Evolutionary conservation across 2,888 invertebrate genomes (phyloP), one percentile per base, ranked within the genome.

Genomic region (Embidobia sp.): DNA sequence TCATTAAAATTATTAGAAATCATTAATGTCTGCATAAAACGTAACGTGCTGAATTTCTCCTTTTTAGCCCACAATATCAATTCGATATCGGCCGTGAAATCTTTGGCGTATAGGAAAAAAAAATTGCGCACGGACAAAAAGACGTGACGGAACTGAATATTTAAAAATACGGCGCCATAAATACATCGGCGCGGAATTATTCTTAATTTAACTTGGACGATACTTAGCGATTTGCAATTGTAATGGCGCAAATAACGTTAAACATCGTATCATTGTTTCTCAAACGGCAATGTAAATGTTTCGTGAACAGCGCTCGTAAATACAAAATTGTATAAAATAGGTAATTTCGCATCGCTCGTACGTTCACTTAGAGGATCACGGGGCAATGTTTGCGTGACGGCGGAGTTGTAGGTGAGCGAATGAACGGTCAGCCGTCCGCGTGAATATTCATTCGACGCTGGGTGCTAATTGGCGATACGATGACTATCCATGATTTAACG

Each of bases 401-500:
- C 80, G 79, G 6, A 81, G 81, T 75, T 80, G 82, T 83, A 81
- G 81, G 73, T 78, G 81, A 78, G 74, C 81, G 82, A 82, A 82
- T 49, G 51, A 80, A 82, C 78, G 81, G 77, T 80, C 80, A 64
- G 80, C 64, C 64, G 73, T 67, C 77, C 78, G 79, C 79, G 79
- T 88, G 85, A 87, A 88, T 88, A 88, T 87, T 88, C 85, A 88
- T 86, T 84, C 81, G 81, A 77, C 81, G 79, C 78, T 69, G 80
- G 78, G 80, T 83, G 86, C 85, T 86, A 88, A 87, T 87, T 89
- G 87, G 83, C 86, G 85, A 85, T 86, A 83, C 83, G 84, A 86
- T 86, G 86, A 86, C 84, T 88, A 88, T 87, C 87, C 87, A 86
- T 87, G 87, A 87, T 85, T 85, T 85, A 84, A 85, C 85, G 85